These are phyloP conservation scores for Thalassoma bifasciatum DNA, from an alignment of 2,113 vertebrate species.

Conservation along the genomic window DNA sequence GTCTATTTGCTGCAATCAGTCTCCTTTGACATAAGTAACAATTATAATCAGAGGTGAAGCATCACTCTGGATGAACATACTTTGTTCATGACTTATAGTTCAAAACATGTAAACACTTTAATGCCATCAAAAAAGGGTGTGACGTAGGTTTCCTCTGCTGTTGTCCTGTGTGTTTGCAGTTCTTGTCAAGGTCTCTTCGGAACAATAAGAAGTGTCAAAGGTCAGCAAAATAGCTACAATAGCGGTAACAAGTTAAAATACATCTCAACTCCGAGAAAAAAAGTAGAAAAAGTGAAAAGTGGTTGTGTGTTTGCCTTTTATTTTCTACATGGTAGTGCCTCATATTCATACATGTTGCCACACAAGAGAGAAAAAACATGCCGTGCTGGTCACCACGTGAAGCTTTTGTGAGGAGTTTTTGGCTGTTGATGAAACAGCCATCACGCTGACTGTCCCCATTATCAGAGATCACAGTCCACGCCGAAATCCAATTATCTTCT, in stretches of 20 bases:
- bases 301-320: too few relatives aligned
- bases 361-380: too few relatives aligned
- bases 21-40: neutral
- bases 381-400: too few relatives aligned
- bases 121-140: neutral
- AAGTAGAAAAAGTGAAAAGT: too few relatives aligned
- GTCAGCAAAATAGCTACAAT: neutral
- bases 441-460: too few relatives aligned
- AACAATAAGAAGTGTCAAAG: neutral
- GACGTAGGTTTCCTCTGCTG: neutral
- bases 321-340: too few relatives aligned
- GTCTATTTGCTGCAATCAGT: slow-evolving; percentile 43
- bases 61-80: neutral
- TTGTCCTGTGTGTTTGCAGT: neutral
- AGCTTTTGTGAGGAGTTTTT: too few relatives aligned
- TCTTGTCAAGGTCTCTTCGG: neutral
- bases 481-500: too few relatives aligned
- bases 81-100: neutral
- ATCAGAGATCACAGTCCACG: too few relatives aligned
- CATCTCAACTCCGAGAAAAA: too few relatives aligned
- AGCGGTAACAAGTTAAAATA: too few relatives aligned
- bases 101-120: neutral
- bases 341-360: neutral
- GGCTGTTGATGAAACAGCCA: too few relatives aligned
- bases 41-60: slow-evolving; percentile 48